Percentiles rank a stretch among this genome's conserved stretches.
Conservation (phyloP, 2,113 vertebrate genomes). For the Hoplias malabaricus region DNA sequence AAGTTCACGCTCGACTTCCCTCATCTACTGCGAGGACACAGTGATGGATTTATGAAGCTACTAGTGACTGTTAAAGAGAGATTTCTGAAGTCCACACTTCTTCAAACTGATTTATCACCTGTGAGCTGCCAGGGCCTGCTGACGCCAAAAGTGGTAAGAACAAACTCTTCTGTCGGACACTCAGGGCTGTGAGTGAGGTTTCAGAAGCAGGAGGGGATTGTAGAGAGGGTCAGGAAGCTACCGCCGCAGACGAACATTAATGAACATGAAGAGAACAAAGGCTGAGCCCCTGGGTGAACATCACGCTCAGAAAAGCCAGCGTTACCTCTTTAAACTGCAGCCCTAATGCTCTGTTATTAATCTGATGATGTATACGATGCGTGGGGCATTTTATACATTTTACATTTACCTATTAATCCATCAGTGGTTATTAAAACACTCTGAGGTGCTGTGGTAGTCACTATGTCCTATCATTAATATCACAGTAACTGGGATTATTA, state of each 20-base stretch:
- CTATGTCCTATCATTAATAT: no score
- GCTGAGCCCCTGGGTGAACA: neutral
- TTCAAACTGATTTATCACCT: conserved; percentile 3
- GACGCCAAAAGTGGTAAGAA: neutral
- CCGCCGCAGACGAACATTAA: neutral
- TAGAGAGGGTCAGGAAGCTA: neutral
- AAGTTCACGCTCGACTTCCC: neutral
- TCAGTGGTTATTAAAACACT: no score
- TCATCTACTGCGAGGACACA: neutral
- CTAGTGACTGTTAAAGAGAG: neutral
- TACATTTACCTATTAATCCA: no score
- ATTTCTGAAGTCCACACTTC: neutral
- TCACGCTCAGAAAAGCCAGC: neutral
- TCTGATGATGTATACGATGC: no score
- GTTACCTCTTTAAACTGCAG: neutral
- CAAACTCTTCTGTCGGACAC: neutral
- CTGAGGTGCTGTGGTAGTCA: no score
- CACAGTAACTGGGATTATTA: no score
- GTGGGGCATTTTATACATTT: no score
- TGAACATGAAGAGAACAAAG: neutral
- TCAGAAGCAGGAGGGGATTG: no score
- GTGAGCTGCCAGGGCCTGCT: neutral
- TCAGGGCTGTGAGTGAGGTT: no score
- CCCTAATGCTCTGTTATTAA: neutral
- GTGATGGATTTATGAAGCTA: neutral